Conservation (phyloP, 2,797 vertebrate genomes). For the Coranthus polyacanthus region DNA sequence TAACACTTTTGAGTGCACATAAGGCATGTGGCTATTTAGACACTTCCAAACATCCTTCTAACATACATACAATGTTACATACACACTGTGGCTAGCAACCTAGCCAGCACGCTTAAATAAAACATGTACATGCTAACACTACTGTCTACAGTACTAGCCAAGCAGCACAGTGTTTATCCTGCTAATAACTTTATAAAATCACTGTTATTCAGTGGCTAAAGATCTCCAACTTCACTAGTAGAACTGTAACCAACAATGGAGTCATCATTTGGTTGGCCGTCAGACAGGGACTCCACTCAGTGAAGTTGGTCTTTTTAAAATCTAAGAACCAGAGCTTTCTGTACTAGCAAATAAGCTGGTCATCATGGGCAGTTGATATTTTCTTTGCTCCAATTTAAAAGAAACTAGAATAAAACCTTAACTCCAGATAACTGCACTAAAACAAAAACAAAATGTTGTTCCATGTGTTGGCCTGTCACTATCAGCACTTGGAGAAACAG, state of each 20-base stretch:
- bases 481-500: too few relatives aligned
- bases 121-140: not conserved
- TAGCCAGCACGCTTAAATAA: not conserved
- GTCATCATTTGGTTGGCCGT: not conserved
- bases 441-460: too few relatives aligned
- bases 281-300: not conserved
- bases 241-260: conserved; percentile 1
- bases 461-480: too few relatives aligned
- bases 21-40: not conserved
- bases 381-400: too few relatives aligned
- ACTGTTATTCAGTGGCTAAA: too few relatives aligned
- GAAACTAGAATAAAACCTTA: too few relatives aligned
- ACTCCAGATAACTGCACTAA: too few relatives aligned
- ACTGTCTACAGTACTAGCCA: not conserved
- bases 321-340: too few relatives aligned
- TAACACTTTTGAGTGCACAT: not conserved
- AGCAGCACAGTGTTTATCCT: conserved; percentile 1
- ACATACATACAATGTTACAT: not conserved
- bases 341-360: too few relatives aligned
- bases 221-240: not conserved
- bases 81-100: not conserved
- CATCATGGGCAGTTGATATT: too few relatives aligned
- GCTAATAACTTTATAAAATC: not conserved
- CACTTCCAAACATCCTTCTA: too few relatives aligned
- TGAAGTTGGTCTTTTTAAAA: not conserved